Conservation (phyloP, 2,113 vertebrate genomes). For the Rhea americana region DNA sequence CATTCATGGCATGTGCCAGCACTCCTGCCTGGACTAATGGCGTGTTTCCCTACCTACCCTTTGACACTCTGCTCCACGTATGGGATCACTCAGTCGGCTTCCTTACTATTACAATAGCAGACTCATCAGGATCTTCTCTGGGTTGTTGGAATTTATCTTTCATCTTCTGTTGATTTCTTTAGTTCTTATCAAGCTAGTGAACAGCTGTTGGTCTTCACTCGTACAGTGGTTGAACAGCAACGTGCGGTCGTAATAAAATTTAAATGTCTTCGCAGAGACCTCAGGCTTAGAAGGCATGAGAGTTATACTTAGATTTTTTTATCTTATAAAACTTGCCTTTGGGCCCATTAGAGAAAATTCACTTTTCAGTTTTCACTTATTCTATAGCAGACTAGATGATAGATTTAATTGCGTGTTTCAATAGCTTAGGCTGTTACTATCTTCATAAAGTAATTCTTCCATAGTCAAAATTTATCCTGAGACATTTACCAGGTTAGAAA, state of each 20-base stretch:
- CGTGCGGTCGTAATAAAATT: background rate
- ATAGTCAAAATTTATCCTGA: background rate
- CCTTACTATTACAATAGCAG: fast-evolving
- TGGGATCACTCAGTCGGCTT: background rate
- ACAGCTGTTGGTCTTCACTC: background rate
- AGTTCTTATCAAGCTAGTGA: background rate
- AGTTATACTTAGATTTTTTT: background rate
- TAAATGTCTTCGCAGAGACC: background rate
- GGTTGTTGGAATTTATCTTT: background rate
- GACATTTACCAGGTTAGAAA: background rate
- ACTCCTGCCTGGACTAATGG: background rate
- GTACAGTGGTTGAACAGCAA: background rate
- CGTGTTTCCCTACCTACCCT: background rate
- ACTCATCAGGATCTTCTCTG: background rate
- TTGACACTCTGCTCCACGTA: background rate
- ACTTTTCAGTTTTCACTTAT: background rate
- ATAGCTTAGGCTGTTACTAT: background rate
- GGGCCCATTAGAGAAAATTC: background rate
- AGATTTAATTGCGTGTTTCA: background rate
- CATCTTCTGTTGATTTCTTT: background rate
- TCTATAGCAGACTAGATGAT: background rate
- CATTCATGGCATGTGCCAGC: background rate
- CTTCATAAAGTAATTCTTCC: background rate
- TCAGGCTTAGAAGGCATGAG: background rate
- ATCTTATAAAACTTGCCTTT: background rate